These are phyloP conservation scores for Ammodytes marinus DNA, from an alignment of 2,113 vertebrate species.

Conservation along the genomic window DNA sequence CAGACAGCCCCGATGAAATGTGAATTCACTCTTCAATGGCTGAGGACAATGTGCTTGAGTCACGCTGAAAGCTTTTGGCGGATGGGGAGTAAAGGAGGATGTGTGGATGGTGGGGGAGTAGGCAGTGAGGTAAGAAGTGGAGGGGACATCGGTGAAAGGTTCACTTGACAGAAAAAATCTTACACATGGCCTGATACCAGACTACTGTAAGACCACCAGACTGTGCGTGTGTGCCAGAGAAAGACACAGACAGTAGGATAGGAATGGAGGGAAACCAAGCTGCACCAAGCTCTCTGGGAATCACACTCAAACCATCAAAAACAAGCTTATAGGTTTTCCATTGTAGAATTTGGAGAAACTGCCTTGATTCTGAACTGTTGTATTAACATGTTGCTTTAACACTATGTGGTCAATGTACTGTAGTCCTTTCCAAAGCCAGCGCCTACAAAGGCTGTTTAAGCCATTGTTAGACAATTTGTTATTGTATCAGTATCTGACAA, in stretches of 20 bases:
- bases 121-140: not conserved
- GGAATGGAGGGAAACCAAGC: constrained; percentile 1
- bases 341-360: constrained; percentile 2
- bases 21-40: not conserved
- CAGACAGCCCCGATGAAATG: not conserved
- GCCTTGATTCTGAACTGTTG: not conserved
- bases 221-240: not conserved
- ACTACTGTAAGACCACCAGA: constrained; percentile 31
- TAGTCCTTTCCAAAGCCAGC: not conserved
- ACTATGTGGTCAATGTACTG: not conserved
- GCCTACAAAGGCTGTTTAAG: not conserved
- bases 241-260: not conserved
- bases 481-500: not conserved
- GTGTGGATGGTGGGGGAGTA: not conserved
- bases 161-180: constrained; percentile 23
- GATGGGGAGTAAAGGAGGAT: not conserved
- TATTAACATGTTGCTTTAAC: not conserved
- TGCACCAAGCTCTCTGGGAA: constrained; percentile 3
- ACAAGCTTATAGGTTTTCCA: not conserved
- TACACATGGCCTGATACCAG: constrained; percentile 47
- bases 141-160: constrained; percentile 27
- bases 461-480: not conserved
- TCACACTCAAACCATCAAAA: constrained; percentile 8
- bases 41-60: not conserved
- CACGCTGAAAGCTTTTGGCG: not conserved